Conservation (phyloP, 2,113 vertebrate species). For the Chroicocephalus ridibundus region DNA sequence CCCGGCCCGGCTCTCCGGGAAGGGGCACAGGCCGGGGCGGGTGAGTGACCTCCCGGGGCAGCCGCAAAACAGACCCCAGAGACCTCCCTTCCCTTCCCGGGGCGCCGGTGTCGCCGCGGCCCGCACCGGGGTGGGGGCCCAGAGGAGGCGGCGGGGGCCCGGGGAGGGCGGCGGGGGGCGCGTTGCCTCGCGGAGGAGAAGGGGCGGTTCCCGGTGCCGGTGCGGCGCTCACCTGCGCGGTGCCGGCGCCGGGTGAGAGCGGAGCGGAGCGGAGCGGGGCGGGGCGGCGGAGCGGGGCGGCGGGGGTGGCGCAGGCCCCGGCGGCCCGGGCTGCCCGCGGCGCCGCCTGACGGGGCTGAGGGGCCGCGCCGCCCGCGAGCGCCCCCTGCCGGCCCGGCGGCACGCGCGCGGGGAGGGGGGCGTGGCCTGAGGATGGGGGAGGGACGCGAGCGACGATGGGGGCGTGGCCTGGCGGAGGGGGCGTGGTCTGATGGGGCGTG, state of each 20-base stretch:
- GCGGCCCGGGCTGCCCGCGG: not conserved
- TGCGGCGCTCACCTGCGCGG: not conserved
- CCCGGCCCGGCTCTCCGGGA: not conserved
- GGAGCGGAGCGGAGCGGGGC: not conserved
- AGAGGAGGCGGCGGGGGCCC: not conserved
- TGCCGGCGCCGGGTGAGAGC: not conserved
- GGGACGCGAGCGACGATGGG: too few relatives aligned
- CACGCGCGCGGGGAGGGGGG: not conserved
- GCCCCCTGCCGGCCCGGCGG: not conserved
- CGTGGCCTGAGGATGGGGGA: not conserved
- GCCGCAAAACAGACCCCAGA: not conserved
- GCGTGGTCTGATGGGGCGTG: too few relatives aligned
- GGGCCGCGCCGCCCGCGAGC: not conserved
- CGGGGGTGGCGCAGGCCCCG: not conserved
- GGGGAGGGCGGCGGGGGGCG: too few relatives aligned
- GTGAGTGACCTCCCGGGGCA: not conserved
- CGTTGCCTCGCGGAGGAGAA: too few relatives aligned
- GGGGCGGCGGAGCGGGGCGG: not conserved
- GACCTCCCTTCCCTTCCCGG: not conserved
- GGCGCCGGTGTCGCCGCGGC: not conserved
- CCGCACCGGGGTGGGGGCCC: not conserved
- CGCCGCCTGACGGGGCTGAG: not conserved
- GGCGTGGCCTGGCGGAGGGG: too few relatives aligned
- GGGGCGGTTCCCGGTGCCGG: not conserved
- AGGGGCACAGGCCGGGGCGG: not conserved